These are phyloP conservation scores for Bemisia tabaci DNA, from an alignment of 1,140 invertebrate species.

Conservation along the genomic window DNA sequence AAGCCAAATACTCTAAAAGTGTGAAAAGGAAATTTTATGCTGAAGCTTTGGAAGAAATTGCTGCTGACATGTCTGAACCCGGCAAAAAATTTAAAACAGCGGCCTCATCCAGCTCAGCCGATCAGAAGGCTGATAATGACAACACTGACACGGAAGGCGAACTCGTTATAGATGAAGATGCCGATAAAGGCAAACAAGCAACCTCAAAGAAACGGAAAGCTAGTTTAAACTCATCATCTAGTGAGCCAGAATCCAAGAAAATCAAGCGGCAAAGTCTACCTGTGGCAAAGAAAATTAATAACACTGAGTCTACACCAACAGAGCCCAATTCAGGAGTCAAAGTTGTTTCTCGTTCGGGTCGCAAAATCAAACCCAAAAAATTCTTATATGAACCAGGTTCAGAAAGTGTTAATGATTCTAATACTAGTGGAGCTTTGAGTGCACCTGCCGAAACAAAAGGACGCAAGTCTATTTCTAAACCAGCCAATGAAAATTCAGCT, in stretches of 20 bases:
- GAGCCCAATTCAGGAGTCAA: slow-evolving; percentile 27
- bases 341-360: slow-evolving; percentile 51
- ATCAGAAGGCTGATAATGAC: not conserved
- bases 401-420: slow-evolving; percentile 14
- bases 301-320: not conserved
- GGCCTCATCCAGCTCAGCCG: not conserved
- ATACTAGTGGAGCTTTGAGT: not conserved
- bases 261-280: not conserved
- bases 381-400: slow-evolving; percentile 16
- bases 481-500: slow-evolving; percentile 11
- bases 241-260: slow-evolving; percentile 1
- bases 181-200: slow-evolving; percentile 12
- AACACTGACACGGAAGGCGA: slow-evolving; percentile 20
- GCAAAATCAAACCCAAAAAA: slow-evolving; percentile 56
- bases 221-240: not conserved
- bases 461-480: not conserved
- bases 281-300: not conserved
- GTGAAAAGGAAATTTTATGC: slow-evolving; percentile 47
- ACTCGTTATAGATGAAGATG: slow-evolving; percentile 27
- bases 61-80: slow-evolving; percentile 26
- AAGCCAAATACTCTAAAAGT: slow-evolving; percentile 49
- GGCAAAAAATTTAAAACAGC: not conserved
- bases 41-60: slow-evolving; percentile 50
- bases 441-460: not conserved
- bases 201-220: slow-evolving; percentile 8